Evolutionary conservation across 1,140 invertebrate species (phyloP), one percentile per base, ranked within the genome.

Genomic region (Nasonia longicornis): DNA sequence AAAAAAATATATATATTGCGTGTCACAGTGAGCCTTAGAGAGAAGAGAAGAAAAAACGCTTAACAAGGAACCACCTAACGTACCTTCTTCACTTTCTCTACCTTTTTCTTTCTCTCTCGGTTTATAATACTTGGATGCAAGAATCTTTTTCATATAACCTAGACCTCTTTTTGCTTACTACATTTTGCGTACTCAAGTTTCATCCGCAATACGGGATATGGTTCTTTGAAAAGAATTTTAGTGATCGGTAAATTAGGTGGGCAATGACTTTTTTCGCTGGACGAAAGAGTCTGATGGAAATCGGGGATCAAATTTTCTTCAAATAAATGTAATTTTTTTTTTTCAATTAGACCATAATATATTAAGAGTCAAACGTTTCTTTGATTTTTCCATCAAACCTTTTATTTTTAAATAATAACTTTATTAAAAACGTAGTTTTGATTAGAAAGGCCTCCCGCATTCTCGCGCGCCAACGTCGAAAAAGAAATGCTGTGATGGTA

Each of bases 401-500:
- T 10, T 66, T 31, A 79, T 72, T 79, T 79, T 79, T 31, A 42
- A 71, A 71, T n/a, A 71, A 71, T 38, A n/a, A n/a, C 69, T 38
- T 71, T 71, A 71, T 71, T 70, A 79, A 52, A 79, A 71, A 71
- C 8, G 79, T 66, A 63, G 45, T 77, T 83, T 80, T 71, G 79
- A 80, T 80, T 71, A 84, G 83, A 82, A 83, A 83, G 80, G 74
- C 74, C 35, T 77, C 52, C 58, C 71, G 66, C 80, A 63, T 63
- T 48, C 20, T 77, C 69, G 71, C 73, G 76, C 75, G 78, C 71
- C 69, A 87, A 87, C 82, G 82, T 86, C 84, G 73, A 85, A 84
- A 84, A 82, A 85, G 82, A 84, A 84, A 83, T 84, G 84, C 77
- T 86, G 78, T 87, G 86, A 80, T 83, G 77, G 76, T 84, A 77